Evolutionary conservation across 2,797 vertebrate genomes (phyloP), one percentile per base, ranked within the genome.

Genomic region (Erpetoichthys calabaricus): DNA sequence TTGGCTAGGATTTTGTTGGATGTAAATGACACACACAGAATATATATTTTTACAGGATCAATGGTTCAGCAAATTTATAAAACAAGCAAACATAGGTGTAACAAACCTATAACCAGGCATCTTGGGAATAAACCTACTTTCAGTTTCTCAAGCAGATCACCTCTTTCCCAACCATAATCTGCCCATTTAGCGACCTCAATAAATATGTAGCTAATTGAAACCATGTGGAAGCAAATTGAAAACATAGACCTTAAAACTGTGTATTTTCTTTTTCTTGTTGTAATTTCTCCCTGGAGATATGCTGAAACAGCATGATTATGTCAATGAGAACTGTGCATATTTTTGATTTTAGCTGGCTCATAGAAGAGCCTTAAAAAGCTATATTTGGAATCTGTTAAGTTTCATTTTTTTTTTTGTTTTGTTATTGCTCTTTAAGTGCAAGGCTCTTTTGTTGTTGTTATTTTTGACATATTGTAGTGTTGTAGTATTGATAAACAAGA

Each of bases 181-280:
- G 81, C 83, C 82, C 86, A 87, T 80, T 83, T 84, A 83, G 82
- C 65, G 63, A 87, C 84, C 79, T 87, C 88, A 83, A 87, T 91
- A 91, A 90, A 91, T 87, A 88, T 72, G 75, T 74, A 78, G 86
- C 84, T 92, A 89, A 92, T 90, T 87, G 87, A 87, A 90, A 89
- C 83, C 88, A 90, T 88, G 86, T 89, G 89, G 78, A 63, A 42
- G 72, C 78, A 91, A 91, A 91, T 89, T 88, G 84, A 85, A 91
- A 91, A 89, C 86, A 89, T 70, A 75, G 82, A 79, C 78, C 85
- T 84, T 87, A 83, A 85, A 89, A 83, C 85, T 80, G 81, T 77
- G 76, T 81, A 83, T 85, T 91, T 89, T 88, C 80, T 86, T 87
- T 88, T 84, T 86, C 77, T 77, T 82, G 80, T 86, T 85, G 76